Evolutionary conservation across 1,140 invertebrate genomes (phyloP), one percentile per base, ranked within the genome.

Genomic region (Hylaeus anthracinus): DNA sequence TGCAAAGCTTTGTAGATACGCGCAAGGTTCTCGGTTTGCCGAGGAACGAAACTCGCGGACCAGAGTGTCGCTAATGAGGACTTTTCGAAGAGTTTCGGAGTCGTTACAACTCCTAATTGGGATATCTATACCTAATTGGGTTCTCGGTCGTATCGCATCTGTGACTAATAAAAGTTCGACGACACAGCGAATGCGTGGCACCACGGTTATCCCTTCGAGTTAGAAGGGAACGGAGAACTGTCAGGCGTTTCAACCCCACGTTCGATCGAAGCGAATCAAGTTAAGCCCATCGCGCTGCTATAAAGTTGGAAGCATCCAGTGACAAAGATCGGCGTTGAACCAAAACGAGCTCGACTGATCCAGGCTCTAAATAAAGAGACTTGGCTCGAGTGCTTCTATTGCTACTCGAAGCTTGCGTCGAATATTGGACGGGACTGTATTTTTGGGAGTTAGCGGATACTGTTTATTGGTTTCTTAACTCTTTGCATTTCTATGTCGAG

Each of bases 41-140:
- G 14, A 12, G 15, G 55, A 45, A 48, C n/a, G 48, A 43, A 56
- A 0, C 51, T 5, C 6, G 26, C 15, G 10, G 5, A 15, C 26
- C n/a, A 55, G 26, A 26, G 55, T n/a, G n/a, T 12, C 8, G 60
- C 61, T 79, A 79, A 79, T 73, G 77, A 79, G 70, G 15, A 58
- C 61, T 48, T 72, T 79, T 73, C 53, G 41, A 2, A 45, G 61
- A 56, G 51, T 26, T 73, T n/a, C 51, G 48, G 70, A n/a, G n/a
- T 56, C 61, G 77, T 73, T 73, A 48, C 41, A 6, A 26, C 26
- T 51, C 37, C 37, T 79, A 79, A 79, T 79, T 73, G 39, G 71
- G 10, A n/a, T 65, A 73, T 73, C 71, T n/a, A n/a, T n/a, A n/a
- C n/a, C n/a, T n/a, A n/a, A 73, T 72, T 72, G 48, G 39, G 0